phyloP scores from a whole-genome alignment of 1,140 invertebrate species.

The Helicoverpa zea region DNA sequence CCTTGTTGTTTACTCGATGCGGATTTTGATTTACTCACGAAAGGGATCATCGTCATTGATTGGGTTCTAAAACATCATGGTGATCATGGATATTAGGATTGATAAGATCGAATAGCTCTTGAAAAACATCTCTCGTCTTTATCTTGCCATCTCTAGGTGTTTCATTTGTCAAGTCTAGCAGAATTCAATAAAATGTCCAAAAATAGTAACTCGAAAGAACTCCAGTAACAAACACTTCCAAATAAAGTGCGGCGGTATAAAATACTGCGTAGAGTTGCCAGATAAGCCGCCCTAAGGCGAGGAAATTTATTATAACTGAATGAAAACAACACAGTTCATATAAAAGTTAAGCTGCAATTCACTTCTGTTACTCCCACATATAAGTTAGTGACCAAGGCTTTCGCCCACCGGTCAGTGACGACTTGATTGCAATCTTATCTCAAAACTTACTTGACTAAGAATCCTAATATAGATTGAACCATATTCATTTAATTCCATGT shows the following conservation, averaged over 20 bases:
- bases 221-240: neutral
- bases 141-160: no score
- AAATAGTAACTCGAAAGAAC: neutral
- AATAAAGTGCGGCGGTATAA: neutral
- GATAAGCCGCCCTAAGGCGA: neutral
- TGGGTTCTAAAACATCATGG: no score
- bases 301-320: conserved; percentile 10
- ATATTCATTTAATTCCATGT: neutral
- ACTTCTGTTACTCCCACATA: conserved; percentile 1
- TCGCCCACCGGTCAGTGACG: conserved; percentile 26
- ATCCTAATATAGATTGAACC: conserved; percentile 3
- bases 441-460: conserved; percentile 13
- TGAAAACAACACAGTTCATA: conserved; percentile 6
- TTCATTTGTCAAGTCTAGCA: no score
- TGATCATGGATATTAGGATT: no score
- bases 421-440: conserved; percentile 37
- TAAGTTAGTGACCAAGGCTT: conserved; percentile 27
- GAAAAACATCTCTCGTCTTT: no score
- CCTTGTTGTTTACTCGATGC: neutral
- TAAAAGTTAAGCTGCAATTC: conserved; percentile 2
- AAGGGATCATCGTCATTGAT: no score
- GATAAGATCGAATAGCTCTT: no score
- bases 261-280: neutral
- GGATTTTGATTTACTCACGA: no score
- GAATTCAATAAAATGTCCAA: no score